Evolutionary conservation across 2,797 vertebrate species (phyloP), one percentile per base, ranked within the genome.

Genomic region (Periparus ater): DNA sequence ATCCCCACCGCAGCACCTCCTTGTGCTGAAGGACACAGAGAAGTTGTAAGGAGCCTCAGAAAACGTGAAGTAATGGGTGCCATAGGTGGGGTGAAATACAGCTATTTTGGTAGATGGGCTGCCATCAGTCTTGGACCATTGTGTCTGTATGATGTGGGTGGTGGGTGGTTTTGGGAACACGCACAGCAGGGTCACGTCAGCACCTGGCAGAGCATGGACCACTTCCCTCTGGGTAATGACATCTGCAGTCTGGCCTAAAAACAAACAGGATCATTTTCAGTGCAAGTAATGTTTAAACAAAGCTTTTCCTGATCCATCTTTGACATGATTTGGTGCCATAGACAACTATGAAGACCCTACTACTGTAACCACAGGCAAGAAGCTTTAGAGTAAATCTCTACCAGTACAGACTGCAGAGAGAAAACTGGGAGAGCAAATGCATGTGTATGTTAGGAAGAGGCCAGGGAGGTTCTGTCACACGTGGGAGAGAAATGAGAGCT

Each of bases 91-190:
- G 42, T 98, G 96, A 85, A 96, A 68, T 25, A 98, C 68, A 36
- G 94, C 96, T 85, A 97, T 96, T 50, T 21, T 85, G 58, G 72
- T 38, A 17, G 87, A n/a, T 1, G 2, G 16, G 10, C 23, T 70
- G 38, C 62, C 5, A 2, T 81, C 71, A 30, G 65, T 50, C 75
- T 95, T 97, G 81, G 97, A 95, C 97, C 97, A 98, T n/a, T 97
- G 97, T 16, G 66, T 91, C 90, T 98, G 97, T 22, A 96, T 83
- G 27, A 96, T 14, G 40, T 80, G 6, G 47, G 81, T 76, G 50
- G 3, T 7, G 15, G 50, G 47, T 14, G 0, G 4, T 36, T 95
- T 96, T 71, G 89, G 68, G 29, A 95, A 61, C 72, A 9, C 18
- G 67, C 97, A 97, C 32, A 22, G 61, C 74, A 98, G 60, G 32